Evolutionary conservation across 2,888 invertebrate genomes (phyloP).

Genomic region (Miltochrista miniata): DNA sequence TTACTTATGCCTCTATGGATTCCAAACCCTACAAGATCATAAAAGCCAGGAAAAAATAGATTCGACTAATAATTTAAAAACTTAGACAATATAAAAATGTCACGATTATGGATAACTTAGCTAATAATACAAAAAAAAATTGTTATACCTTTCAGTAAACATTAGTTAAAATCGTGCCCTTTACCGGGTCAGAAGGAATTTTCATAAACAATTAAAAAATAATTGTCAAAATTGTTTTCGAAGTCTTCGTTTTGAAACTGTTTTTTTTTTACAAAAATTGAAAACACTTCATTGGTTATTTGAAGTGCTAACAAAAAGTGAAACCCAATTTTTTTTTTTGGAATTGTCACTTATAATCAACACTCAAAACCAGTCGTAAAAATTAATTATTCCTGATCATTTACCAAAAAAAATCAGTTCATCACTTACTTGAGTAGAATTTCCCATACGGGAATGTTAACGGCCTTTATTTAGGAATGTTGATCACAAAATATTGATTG

Average conservation of each 20-base stretch:
- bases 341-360: constrained; percentile 28
- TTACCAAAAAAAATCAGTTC: not conserved
- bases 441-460: not conserved
- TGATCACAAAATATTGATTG: constrained; percentile 28
- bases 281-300: not conserved
- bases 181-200: constrained; percentile 28
- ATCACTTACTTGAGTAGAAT: too few relatives aligned
- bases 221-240: constrained; percentile 8
- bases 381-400: constrained; percentile 8
- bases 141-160: constrained; percentile 7
- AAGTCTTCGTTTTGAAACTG: constrained; percentile 8
- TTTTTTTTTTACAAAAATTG: not conserved
- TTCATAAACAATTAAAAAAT: constrained; percentile 15
- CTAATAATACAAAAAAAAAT: constrained; percentile 44
- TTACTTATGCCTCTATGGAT: constrained; percentile 44
- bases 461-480: constrained; percentile 19
- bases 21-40: constrained; percentile 45
- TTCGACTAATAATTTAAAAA: constrained; percentile 55
- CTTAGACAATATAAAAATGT: constrained; percentile 36
- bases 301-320: not conserved
- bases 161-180: constrained; percentile 17
- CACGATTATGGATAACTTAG: constrained; percentile 54
- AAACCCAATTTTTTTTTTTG: constrained; percentile 1
- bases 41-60: constrained; percentile 40
- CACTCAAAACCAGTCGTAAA: constrained; percentile 9